Percentiles rank a stretch among this genome's conserved stretches.
Conservation (phyloP, 2,113 vertebrate genomes). For the Larimichthys crocea region DNA sequence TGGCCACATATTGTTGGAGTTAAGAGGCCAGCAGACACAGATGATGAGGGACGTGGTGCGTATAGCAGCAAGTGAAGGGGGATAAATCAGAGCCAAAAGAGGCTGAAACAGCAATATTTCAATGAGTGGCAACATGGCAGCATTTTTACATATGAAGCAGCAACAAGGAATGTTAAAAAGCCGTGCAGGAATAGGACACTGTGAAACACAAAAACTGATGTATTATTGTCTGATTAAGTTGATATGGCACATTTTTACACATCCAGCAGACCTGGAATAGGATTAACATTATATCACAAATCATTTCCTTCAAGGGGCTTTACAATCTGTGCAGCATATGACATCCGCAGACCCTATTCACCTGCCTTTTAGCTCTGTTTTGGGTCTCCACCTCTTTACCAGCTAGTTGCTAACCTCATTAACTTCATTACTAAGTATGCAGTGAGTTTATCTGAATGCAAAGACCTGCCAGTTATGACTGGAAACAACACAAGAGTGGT, state of each 20-base stretch:
- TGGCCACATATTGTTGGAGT: conserved; percentile 57
- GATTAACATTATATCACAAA: not conserved
- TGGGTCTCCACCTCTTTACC: not conserved
- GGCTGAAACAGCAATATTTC: conserved; percentile 18
- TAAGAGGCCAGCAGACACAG: conserved; percentile 51
- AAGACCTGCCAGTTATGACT: not conserved
- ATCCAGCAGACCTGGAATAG: not conserved
- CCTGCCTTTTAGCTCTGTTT: not conserved
- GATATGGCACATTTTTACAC: not conserved
- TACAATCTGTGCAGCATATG: not conserved
- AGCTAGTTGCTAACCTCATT: too few relatives aligned
- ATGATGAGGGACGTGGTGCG: conserved; percentile 51
- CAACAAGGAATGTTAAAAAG: too few relatives aligned
- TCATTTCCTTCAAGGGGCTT: not conserved
- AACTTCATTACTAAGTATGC: not conserved
- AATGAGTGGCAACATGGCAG: not conserved
- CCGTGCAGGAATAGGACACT: not conserved
- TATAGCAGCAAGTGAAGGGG: conserved; percentile 31
- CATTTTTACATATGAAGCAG: conserved; percentile 12
- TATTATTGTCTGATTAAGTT: too few relatives aligned
- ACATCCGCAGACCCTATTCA: not conserved
- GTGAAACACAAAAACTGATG: not conserved
- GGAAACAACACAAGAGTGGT: not conserved
- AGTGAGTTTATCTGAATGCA: not conserved
- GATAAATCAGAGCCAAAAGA: conserved; percentile 24